phyloP scores from a whole-genome alignment of 2,797 vertebrate genomes.

The Fringilla coelebs region DNA sequence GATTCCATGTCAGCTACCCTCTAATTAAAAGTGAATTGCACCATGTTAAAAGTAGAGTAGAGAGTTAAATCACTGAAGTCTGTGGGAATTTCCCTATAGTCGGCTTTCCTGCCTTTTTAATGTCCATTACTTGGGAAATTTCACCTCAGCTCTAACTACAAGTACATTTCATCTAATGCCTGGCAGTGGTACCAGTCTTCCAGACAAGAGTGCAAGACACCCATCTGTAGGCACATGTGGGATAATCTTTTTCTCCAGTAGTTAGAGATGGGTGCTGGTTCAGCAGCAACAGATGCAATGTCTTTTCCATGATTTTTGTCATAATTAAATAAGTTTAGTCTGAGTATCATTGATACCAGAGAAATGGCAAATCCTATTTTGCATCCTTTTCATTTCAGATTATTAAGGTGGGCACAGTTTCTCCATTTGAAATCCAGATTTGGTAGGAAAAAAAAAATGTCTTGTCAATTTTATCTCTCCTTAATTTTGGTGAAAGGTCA shows the following conservation, averaged over 20 bases:
- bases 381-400: neutral
- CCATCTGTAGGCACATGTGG: neutral
- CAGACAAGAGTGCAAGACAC: neutral
- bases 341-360: neutral
- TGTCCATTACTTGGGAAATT: neutral
- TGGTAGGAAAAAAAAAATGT: neutral
- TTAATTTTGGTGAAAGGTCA: neutral
- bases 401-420: neutral
- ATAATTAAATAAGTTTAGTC: neutral
- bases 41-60: neutral
- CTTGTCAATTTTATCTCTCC: neutral
- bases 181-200: neutral
- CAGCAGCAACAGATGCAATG: neutral
- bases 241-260: neutral
- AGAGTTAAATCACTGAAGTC: neutral
- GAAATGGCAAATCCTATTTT: neutral
- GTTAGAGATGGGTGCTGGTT: neutral
- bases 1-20: neutral
- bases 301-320: neutral
- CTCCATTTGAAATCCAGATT: neutral
- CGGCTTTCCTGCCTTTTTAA: neutral
- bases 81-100: neutral
- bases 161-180: neutral
- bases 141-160: neutral
- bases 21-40: neutral